phyloP scores from a whole-genome alignment of 2,888 invertebrate genomes.

The Rhagium mordax region DNA sequence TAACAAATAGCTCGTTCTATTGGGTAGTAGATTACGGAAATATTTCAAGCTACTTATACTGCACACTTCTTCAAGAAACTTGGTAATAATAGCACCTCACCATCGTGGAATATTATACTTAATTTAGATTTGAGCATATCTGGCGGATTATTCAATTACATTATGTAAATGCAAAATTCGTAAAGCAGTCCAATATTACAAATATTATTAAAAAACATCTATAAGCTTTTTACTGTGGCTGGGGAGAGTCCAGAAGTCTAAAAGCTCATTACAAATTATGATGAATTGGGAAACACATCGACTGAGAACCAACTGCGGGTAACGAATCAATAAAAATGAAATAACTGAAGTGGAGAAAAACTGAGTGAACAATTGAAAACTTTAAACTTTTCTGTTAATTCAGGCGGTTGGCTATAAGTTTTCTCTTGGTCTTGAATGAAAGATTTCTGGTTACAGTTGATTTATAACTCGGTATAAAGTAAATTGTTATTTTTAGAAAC shows the following conservation, averaged over 20 bases:
- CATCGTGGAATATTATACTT: too few relatives aligned
- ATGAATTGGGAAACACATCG: not conserved
- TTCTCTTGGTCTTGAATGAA: too few relatives aligned
- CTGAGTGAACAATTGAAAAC: not conserved
- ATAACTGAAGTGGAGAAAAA: not conserved
- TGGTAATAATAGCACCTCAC: too few relatives aligned
- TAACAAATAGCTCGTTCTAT: too few relatives aligned
- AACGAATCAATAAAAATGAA: not conserved
- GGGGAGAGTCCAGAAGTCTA: not conserved
- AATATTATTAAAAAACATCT: not conserved
- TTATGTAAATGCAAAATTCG: not conserved
- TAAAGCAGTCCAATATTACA: not conserved
- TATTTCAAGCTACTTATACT: too few relatives aligned
- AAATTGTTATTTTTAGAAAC: too few relatives aligned
- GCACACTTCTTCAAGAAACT: too few relatives aligned
- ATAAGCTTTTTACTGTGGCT: not conserved
- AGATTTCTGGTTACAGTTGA: too few relatives aligned
- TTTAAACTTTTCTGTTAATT: not conserved
- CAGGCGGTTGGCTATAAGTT: not conserved
- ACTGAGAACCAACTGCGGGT: not conserved
- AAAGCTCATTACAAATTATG: not conserved
- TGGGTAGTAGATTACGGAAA: too few relatives aligned
- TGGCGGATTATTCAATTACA: too few relatives aligned
- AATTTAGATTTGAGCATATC: not conserved
- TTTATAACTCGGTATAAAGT: too few relatives aligned